These are phyloP conservation scores for Tokudaia muenninki DNA, from an alignment of 2,797 vertebrate species.

Conservation along the genomic window DNA sequence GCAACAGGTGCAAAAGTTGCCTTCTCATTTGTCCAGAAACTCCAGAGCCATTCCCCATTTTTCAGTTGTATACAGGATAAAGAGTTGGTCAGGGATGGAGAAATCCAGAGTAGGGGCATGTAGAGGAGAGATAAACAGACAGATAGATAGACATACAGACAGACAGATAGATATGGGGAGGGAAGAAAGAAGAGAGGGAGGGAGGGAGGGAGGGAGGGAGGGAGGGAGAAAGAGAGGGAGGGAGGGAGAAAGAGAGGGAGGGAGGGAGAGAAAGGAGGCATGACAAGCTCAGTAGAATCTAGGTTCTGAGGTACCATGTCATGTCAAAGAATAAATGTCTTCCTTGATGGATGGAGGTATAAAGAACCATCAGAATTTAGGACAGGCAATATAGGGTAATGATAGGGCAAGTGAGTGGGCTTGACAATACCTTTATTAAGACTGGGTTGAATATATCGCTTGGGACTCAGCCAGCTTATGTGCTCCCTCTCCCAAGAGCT, in stretches of 20 bases:
- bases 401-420: background rate
- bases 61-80: background rate
- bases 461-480: too few relatives aligned
- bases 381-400: background rate
- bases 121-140: too few relatives aligned
- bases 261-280: background rate
- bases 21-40: background rate
- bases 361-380: background rate
- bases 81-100: background rate
- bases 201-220: background rate
- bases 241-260: background rate
- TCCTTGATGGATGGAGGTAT: background rate
- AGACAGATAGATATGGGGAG: background rate
- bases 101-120: background rate
- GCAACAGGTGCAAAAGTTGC: background rate
- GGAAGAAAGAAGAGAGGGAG: background rate
- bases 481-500: too few relatives aligned
- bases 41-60: too few relatives aligned
- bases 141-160: background rate
- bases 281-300: too few relatives aligned
- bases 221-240: background rate
- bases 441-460: background rate
- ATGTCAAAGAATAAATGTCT: background rate
- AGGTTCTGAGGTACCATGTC: background rate
- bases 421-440: background rate